These are phyloP conservation scores for Hormaphis cornu DNA, from an alignment of 1,140 invertebrate species.

Conservation along the genomic window DNA sequence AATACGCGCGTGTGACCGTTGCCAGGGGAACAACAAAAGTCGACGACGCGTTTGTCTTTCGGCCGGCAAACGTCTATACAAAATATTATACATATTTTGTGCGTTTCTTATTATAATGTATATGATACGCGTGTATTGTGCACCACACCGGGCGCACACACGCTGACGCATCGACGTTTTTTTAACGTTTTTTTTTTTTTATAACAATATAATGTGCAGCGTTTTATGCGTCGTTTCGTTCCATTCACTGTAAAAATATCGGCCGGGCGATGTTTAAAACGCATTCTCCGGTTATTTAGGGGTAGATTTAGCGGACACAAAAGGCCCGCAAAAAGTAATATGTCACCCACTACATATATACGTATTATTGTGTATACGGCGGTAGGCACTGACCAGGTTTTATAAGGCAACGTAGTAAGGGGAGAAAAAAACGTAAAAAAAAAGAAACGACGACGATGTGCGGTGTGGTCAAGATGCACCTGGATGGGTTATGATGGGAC, in stretches of 20 bases:
- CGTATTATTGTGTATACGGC: no score
- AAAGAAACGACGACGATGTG: background rate
- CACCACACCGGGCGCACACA: background rate
- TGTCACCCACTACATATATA: conserved; percentile 32
- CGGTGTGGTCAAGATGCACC: conserved; percentile 32
- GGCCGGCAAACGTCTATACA: conserved; percentile 2
- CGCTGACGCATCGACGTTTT: conserved; percentile 4
- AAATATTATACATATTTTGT: no score
- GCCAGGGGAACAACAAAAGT: no score
- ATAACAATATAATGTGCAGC: no score
- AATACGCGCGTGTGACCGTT: no score
- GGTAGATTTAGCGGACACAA: conserved; percentile 30
- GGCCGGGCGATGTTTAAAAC: conserved; percentile 19
- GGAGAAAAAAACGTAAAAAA: conserved; percentile 2
- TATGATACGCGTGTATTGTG: background rate
- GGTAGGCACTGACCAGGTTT: conserved; percentile 31
- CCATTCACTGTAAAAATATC: conserved; percentile 9
- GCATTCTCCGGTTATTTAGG: conserved; percentile 30
- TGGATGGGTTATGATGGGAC: conserved; percentile 32
- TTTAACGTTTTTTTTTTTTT: conserved; percentile 12
- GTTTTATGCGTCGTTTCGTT: background rate
- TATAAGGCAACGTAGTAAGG: conserved; percentile 31
- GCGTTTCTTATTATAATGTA: no score
- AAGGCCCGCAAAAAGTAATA: conserved; percentile 31
- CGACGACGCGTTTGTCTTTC: conserved; percentile 11